Evolutionary conservation across 2,113 vertebrate species (phyloP).

Genomic region (Phyllostomus hastatus): DNA sequence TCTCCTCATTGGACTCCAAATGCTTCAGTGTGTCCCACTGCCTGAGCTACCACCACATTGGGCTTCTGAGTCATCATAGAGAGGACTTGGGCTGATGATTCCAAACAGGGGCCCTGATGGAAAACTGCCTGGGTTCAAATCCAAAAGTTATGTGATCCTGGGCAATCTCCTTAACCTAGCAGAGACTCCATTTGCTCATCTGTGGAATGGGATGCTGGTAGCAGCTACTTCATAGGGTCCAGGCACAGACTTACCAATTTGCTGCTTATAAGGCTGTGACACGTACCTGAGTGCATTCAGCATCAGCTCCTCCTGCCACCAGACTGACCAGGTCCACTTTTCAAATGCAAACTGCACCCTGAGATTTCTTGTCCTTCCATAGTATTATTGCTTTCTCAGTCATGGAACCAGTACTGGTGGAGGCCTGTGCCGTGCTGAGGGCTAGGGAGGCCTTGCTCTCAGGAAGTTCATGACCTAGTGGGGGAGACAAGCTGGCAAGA

Average conservation of each 20-base stretch:
- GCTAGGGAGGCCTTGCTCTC: background rate
- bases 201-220: background rate
- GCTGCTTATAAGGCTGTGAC: background rate
- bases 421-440: background rate
- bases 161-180: background rate
- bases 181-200: background rate
- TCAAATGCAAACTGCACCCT: background rate
- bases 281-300: fast-evolving
- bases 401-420: background rate
- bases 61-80: background rate
- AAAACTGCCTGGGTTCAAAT: background rate
- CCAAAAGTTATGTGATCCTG: background rate
- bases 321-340: background rate
- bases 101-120: background rate
- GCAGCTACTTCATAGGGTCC: background rate
- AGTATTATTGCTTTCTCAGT: background rate
- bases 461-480: background rate
- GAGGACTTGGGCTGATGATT: background rate
- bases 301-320: background rate
- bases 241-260: background rate
- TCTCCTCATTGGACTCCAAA: background rate
- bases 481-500: background rate
- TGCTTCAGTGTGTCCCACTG: background rate
- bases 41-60: background rate
- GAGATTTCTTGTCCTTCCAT: background rate